Conservation (phyloP, 2,888 invertebrate genomes). For the Zaprionus obscuricornis region DNA sequence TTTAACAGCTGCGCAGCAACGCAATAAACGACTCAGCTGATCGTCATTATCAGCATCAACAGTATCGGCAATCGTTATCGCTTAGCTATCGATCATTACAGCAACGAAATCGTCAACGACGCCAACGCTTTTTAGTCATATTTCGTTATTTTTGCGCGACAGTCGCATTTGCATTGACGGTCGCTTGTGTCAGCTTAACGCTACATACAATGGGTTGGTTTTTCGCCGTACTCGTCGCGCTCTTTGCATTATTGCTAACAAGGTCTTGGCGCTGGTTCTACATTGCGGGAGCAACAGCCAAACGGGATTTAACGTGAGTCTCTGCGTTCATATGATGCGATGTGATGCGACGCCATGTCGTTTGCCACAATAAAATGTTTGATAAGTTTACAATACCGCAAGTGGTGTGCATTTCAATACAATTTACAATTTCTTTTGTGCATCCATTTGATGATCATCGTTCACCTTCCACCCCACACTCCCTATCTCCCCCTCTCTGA, state of each 20-base stretch:
- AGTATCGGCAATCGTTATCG: conserved; percentile 52
- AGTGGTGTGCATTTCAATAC: conserved; percentile 71
- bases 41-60: conserved; percentile 24
- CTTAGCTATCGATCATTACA: conserved; percentile 51
- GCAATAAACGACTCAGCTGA: conserved; percentile 39
- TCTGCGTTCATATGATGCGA: not conserved
- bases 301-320: conserved; percentile 87
- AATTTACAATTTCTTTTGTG: conserved; percentile 66
- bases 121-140: conserved; percentile 67
- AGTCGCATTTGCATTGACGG: conserved; percentile 83
- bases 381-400: conserved; percentile 72
- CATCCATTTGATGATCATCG: conserved; percentile 48
- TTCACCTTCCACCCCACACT: not conserved
- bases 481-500: not conserved
- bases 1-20: conserved; percentile 35
- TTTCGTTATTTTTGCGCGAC: conserved; percentile 81
- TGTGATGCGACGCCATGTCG: not conserved
- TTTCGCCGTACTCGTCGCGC: conserved; percentile 87
- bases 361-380: conserved; percentile 28
- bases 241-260: conserved; percentile 87
- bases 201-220: conserved; percentile 83
- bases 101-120: conserved; percentile 51
- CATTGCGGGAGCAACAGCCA: conserved; percentile 88
- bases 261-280: conserved; percentile 91
- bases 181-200: conserved; percentile 84